A percentile compares a stretch with the other conserved stretches of the same genome.
phyloP scores from a whole-genome alignment of 2,797 vertebrate species.

The Onychomys arenicola region DNA sequence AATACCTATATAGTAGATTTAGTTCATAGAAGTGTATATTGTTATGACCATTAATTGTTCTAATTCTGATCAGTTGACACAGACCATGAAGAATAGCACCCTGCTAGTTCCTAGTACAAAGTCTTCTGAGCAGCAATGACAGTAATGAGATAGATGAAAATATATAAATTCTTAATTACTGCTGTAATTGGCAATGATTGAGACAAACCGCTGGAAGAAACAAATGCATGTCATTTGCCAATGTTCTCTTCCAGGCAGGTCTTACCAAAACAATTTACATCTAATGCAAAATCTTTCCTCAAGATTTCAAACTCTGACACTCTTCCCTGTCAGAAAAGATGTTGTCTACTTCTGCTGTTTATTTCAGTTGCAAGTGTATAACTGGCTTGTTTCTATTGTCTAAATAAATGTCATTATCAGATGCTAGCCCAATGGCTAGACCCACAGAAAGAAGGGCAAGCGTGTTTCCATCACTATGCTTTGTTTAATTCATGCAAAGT shows the following conservation, averaged over 20 bases:
- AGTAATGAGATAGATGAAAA: conserved; percentile 2
- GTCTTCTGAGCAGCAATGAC: neutral
- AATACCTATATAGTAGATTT: neutral
- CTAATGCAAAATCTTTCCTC: neutral
- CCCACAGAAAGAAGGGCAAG: neutral
- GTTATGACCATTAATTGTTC: neutral
- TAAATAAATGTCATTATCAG: neutral
- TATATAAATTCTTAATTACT: conserved; percentile 11
- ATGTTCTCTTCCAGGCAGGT: neutral
- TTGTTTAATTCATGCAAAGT: neutral
- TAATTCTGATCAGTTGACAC: conserved; percentile 1
- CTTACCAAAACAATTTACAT: neutral
- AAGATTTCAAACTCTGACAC: neutral
- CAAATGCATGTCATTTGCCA: neutral
- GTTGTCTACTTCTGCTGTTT: neutral
- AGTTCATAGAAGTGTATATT: neutral
- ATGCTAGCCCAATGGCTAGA: neutral
- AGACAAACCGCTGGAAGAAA: conserved; percentile 36
- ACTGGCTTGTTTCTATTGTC: neutral
- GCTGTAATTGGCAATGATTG: neutral
- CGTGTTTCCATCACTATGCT: neutral
- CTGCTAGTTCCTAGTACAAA: neutral
- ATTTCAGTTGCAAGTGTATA: neutral
- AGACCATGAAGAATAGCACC: neutral
- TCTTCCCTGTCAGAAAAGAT: neutral